These are phyloP conservation scores for Albula goreensis DNA, from an alignment of 2,113 vertebrate genomes.

Conservation along the genomic window DNA sequence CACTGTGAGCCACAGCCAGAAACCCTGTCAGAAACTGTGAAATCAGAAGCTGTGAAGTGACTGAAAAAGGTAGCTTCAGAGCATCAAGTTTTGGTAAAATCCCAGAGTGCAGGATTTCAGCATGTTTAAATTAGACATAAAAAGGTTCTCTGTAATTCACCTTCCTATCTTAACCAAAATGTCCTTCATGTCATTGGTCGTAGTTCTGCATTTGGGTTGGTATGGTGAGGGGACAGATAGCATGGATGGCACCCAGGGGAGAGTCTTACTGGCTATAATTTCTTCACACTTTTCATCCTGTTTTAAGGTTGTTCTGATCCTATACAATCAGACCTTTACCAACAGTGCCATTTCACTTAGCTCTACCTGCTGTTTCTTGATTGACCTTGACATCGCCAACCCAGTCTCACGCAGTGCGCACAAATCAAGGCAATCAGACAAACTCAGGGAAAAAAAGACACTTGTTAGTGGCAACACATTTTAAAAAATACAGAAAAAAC, in stretches of 20 bases:
- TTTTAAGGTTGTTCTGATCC: background rate
- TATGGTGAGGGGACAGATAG: too few relatives aligned
- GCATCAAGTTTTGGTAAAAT: conserved; percentile 11
- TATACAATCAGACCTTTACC: background rate
- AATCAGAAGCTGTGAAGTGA: background rate
- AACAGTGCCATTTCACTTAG: background rate
- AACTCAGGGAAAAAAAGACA: background rate
- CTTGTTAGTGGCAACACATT: background rate
- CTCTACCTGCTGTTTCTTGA: background rate
- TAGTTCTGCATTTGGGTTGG: too few relatives aligned
- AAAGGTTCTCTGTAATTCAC: background rate
- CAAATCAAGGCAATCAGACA: background rate
- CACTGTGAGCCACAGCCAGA: background rate
- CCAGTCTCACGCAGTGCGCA: background rate
- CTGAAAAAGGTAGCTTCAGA: background rate
- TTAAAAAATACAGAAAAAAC: background rate
- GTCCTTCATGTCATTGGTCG: too few relatives aligned
- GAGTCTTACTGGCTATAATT: too few relatives aligned
- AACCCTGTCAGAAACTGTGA: background rate
- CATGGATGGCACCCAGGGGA: too few relatives aligned
- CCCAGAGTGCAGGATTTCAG: background rate
- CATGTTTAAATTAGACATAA: background rate
- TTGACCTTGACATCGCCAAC: background rate
- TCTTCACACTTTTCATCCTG: too few relatives aligned
- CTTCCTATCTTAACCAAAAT: too few relatives aligned